phyloP scores from a whole-genome alignment of 1,140 invertebrate genomes.

The Macrocentrus cingulum region DNA sequence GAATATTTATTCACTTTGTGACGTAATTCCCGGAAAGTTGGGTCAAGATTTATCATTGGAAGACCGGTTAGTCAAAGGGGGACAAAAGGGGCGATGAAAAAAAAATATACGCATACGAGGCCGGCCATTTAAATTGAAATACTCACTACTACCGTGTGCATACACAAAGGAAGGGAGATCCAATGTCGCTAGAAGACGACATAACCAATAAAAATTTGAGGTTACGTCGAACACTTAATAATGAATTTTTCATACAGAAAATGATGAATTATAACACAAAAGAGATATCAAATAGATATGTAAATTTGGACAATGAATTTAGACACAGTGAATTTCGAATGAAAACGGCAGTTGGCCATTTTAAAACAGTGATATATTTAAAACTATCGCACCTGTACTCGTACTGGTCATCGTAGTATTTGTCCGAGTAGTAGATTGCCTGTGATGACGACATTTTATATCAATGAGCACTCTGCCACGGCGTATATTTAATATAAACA shows the following conservation, averaged over 20 bases:
- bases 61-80: conserved; percentile 14
- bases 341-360: neutral
- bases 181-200: no score
- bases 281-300: no score
- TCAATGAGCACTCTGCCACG: neutral
- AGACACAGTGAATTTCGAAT: neutral
- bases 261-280: no score
- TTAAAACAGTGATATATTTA: neutral
- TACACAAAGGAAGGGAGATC: conserved; percentile 8
- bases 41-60: neutral
- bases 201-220: no score
- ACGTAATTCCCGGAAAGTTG: neutral
- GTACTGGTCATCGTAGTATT: conserved; percentile 85
- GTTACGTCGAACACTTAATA: no score
- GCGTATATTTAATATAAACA: neutral
- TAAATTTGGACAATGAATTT: neutral
- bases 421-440: conserved; percentile 85
- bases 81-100: neutral
- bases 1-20: no score
- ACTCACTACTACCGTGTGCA: conserved; percentile 9
- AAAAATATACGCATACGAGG: conserved; percentile 13
- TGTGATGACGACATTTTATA: conserved; percentile 35
- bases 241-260: no score
- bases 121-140: conserved; percentile 35
- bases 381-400: conserved; percentile 74